Conservation (phyloP, 2,888 invertebrate species). For the Drosophila lacicola region DNA sequence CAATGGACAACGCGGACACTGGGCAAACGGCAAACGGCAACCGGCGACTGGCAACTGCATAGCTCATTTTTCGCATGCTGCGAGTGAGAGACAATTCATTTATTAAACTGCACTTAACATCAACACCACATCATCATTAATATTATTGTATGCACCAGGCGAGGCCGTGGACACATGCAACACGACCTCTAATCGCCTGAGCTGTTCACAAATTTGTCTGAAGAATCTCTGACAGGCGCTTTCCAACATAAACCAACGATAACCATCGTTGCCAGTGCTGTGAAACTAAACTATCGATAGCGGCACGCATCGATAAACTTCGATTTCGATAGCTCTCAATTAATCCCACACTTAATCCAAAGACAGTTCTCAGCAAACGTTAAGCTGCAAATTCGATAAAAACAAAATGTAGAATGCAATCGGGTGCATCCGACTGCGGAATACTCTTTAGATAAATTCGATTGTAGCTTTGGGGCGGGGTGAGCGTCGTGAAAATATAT, state of each 20-base stretch:
- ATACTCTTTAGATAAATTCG: too few species aligned
- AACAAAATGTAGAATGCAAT: too few species aligned
- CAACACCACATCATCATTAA: constrained; percentile 84
- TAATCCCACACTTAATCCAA: neutral
- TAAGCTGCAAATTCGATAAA: too few species aligned
- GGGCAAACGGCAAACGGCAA: constrained; percentile 29
- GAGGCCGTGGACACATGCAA: constrained; percentile 32
- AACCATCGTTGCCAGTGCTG: too few species aligned
- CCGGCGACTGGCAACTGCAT: constrained; percentile 39
- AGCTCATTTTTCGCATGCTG: constrained; percentile 56
- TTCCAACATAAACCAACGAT: constrained; percentile 7
- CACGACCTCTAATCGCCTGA: constrained; percentile 35
- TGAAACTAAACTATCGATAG: constrained; percentile 1
- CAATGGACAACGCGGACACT: constrained; percentile 44
- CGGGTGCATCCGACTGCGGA: too few species aligned
- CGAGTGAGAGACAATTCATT: constrained; percentile 79
- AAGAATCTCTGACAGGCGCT: constrained; percentile 22
- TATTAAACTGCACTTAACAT: constrained; percentile 84
- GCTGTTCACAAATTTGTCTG: constrained; percentile 25
- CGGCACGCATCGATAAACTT: too few species aligned
- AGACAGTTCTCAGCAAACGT: too few species aligned
- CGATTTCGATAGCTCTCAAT: neutral
- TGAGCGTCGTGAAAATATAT: too few species aligned
- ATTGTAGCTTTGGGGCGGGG: too few species aligned
- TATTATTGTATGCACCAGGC: constrained; percentile 48